These are phyloP conservation scores for Bagarius yarrelli DNA, from an alignment of 2,113 vertebrate genomes.

Conservation along the genomic window DNA sequence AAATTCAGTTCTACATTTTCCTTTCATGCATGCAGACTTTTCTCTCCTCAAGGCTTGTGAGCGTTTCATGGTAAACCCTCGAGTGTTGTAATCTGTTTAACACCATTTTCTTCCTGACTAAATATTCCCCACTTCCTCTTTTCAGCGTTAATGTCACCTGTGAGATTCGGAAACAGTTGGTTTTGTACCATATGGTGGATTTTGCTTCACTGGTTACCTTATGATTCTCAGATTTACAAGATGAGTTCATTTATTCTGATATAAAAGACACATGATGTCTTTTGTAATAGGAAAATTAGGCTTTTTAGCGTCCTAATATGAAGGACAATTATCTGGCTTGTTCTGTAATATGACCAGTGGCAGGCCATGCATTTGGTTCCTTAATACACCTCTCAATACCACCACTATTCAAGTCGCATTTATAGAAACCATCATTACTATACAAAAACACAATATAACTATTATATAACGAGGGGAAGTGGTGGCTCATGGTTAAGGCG, in stretches of 20 bases:
- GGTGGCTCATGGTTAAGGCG: too few species aligned
- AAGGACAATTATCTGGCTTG: neutral
- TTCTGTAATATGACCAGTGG: neutral
- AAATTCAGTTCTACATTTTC: neutral
- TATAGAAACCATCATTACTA: too few species aligned
- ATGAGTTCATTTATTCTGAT: neutral
- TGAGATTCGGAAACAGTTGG: neutral
- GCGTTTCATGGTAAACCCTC: neutral
- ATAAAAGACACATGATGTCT: neutral
- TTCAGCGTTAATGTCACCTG: neutral
- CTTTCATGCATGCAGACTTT: neutral
- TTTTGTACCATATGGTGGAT: slow-evolving; percentile 4
- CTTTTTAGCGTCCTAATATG: neutral
- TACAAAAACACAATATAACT: too few species aligned
- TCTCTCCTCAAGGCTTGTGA: neutral
- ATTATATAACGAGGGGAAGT: too few species aligned
- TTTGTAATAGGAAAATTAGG: neutral
- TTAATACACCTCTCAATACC: too few species aligned
- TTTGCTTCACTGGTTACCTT: neutral
- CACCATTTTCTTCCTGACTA: neutral
- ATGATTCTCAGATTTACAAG: neutral
- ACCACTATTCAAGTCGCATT: too few species aligned
- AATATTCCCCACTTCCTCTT: neutral
- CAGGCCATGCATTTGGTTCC: too few species aligned
- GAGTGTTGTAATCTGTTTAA: slow-evolving; percentile 8